These are phyloP conservation scores for Hyperoplus lanceolatus DNA, from an alignment of 2,797 vertebrate genomes.

Conservation along the genomic window DNA sequence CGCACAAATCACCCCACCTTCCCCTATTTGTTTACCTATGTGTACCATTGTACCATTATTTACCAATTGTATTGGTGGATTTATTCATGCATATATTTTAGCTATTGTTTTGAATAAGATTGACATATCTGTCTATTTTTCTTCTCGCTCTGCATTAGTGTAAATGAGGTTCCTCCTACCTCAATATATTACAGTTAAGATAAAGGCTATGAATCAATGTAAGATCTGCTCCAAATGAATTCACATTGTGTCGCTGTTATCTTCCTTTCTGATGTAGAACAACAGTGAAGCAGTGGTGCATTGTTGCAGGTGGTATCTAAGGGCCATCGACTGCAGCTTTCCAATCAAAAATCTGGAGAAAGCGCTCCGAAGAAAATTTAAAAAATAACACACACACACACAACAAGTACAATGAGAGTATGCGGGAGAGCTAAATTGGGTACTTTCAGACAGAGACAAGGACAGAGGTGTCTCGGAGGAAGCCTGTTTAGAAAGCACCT, in stretches of 20 bases:
- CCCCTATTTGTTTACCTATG: background rate
- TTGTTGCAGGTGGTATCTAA: background rate
- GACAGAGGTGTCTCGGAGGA: constrained; percentile 61
- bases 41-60: background rate
- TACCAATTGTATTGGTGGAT: background rate
- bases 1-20: no score
- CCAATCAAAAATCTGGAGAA: constrained; percentile 8
- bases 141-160: no score
- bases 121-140: background rate
- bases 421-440: constrained; percentile 39
- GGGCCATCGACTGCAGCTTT: background rate
- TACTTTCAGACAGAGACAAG: constrained; percentile 56
- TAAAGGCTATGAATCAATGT: no score
- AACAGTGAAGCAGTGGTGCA: background rate
- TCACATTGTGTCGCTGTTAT: background rate
- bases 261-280: background rate
- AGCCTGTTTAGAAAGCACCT: constrained; percentile 69
- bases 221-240: background rate
- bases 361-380: background rate
- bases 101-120: background rate
- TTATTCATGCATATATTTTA: background rate
- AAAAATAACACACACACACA: background rate
- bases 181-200: no score
- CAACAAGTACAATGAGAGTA: constrained; percentile 14
- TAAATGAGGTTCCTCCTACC: no score